Conservation (phyloP, 2,797 vertebrate species). For the Rhinogobio ventralis region DNA sequence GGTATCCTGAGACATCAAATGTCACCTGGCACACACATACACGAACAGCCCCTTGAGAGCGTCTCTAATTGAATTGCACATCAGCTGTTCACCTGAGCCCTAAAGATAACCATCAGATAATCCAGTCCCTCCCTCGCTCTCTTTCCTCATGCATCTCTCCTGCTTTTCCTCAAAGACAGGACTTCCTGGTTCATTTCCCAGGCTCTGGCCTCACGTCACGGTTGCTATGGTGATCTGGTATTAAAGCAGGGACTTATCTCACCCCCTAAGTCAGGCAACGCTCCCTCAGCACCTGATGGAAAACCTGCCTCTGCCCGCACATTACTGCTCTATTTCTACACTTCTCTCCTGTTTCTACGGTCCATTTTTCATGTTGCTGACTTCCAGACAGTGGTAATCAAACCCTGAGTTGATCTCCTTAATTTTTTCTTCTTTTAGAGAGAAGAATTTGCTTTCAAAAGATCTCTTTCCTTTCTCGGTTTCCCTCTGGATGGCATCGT, state of each 20-base stretch:
- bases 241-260: slow-evolving; percentile 63
- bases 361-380: background rate
- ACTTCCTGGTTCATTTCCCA: slow-evolving; percentile 67
- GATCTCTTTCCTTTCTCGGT: slow-evolving; percentile 10
- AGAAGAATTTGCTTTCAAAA: slow-evolving; percentile 58
- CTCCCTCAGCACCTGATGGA: slow-evolving; percentile 46
- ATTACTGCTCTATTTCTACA: background rate
- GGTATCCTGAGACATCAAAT: slow-evolving; percentile 22
- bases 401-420: slow-evolving; percentile 22
- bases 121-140: slow-evolving; percentile 34
- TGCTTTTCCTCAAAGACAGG: slow-evolving; percentile 33
- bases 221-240: slow-evolving; percentile 72
- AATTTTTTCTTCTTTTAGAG: slow-evolving; percentile 42
- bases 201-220: slow-evolving; percentile 64
- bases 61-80: slow-evolving; percentile 67
- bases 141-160: slow-evolving; percentile 29
- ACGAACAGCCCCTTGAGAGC: slow-evolving; percentile 7
- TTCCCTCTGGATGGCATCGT: slow-evolving; percentile 21
- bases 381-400: slow-evolving; percentile 48
- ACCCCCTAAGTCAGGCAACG: slow-evolving; percentile 44
- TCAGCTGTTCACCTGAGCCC: slow-evolving; percentile 74
- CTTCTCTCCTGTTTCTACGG: background rate
- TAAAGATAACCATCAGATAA: slow-evolving; percentile 72
- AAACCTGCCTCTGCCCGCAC: slow-evolving; percentile 11
- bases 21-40: background rate